Evolutionary conservation across 1,140 invertebrate genomes (phyloP).

Genomic region (Heliconius himera): DNA sequence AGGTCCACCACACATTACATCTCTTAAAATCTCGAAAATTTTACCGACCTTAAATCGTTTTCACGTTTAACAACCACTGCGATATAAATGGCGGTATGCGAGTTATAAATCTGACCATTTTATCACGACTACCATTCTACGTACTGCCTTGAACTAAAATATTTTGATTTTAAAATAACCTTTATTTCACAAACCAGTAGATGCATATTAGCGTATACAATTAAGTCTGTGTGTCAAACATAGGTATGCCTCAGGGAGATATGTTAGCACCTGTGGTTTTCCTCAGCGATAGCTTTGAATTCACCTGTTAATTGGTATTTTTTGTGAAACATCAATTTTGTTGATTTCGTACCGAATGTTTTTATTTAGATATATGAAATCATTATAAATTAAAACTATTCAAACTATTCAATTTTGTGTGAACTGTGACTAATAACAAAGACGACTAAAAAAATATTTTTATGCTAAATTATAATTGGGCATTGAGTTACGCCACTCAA

Average conservation of each 20-base stretch:
- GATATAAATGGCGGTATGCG: conserved; percentile 57
- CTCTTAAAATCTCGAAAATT: conserved; percentile 50
- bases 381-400: too few species aligned
- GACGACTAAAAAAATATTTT: too few species aligned
- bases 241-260: conserved; percentile 55
- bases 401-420: too few species aligned
- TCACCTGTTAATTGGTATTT: conserved; percentile 46
- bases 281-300: conserved; percentile 44
- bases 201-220: not conserved
- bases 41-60: conserved; percentile 56
- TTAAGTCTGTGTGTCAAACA: not conserved
- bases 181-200: not conserved
- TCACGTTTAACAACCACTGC: conserved; percentile 56
- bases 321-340: conserved; percentile 14
- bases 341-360: not conserved
- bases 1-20: conserved; percentile 46
- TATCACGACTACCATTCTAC: conserved; percentile 53
- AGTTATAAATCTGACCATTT: conserved; percentile 63
- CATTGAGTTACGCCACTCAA: too few species aligned
- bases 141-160: not conserved
- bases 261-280: conserved; percentile 62
- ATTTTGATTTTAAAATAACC: not conserved
- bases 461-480: too few species aligned
- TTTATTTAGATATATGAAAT: not conserved
- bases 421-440: too few species aligned